A percentile compares a stretch with the other conserved stretches of the same genome.
Evolutionary conservation across 2,113 vertebrate genomes (phyloP).

Genomic region (Acanthochromis polyacanthus): DNA sequence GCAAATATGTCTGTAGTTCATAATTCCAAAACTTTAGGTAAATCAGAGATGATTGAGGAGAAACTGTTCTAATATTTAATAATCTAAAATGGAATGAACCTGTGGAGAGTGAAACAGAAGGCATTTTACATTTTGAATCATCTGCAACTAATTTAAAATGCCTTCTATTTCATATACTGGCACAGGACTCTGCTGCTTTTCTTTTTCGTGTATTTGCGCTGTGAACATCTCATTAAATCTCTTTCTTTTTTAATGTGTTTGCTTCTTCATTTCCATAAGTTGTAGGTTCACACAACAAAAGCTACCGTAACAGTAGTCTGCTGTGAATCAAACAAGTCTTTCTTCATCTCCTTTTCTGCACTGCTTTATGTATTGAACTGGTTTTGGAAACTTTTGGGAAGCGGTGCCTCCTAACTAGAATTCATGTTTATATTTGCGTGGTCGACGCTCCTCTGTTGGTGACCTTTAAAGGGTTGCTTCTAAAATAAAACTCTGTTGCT

Average conservation of each 20-base stretch:
- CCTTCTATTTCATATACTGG: background rate
- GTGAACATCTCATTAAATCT: slow-evolving; percentile 6
- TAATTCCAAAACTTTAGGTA: too few relatives aligned
- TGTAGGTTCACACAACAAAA: background rate
- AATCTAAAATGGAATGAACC: too few relatives aligned
- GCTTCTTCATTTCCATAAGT: background rate
- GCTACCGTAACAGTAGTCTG: background rate
- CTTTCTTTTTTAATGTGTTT: background rate
- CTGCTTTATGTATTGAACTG: background rate
- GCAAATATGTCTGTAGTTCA: too few relatives aligned
- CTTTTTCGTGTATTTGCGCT: background rate
- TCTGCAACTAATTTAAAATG: background rate
- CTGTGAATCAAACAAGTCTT: background rate
- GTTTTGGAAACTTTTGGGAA: background rate
- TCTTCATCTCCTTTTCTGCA: background rate
- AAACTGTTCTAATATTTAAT: too few relatives aligned
- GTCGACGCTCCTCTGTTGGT: background rate
- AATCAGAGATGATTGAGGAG: too few relatives aligned
- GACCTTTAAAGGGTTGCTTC: background rate
- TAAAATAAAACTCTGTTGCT: background rate
- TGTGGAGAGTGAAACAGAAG: background rate
- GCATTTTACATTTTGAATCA: background rate
- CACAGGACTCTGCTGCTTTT: background rate
- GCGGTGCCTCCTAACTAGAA: background rate
- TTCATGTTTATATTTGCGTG: background rate